Percentiles rank a stretch among this genome's conserved stretches.
These are phyloP conservation scores for Tachypleus tridentatus DNA, from an alignment of 1,140 invertebrate genomes.

Conservation along the genomic window DNA sequence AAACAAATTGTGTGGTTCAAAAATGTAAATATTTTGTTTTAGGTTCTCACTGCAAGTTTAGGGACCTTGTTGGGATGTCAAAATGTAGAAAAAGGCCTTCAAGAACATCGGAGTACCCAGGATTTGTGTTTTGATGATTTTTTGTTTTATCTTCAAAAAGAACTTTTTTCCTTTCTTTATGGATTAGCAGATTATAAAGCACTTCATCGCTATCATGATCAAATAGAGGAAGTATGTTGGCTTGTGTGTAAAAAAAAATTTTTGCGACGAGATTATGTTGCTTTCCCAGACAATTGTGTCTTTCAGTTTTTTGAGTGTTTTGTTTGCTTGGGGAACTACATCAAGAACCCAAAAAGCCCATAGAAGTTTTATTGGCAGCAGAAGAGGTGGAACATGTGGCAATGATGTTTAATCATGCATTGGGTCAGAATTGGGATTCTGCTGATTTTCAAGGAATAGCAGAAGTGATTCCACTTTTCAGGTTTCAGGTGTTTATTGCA, in stretches of 20 bases:
- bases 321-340: constrained; percentile 55
- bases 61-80: constrained; percentile 55
- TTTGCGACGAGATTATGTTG: constrained; percentile 41
- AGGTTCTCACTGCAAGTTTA: constrained; percentile 60
- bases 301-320: constrained; percentile 65
- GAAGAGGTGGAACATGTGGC: constrained; percentile 50
- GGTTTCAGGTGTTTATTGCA: constrained; percentile 54
- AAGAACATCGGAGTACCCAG: constrained; percentile 53
- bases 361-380: constrained; percentile 27
- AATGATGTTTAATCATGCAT: constrained; percentile 48
- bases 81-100: constrained; percentile 59
- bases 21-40: constrained; percentile 20
- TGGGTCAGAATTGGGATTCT: constrained; percentile 50
- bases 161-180: constrained; percentile 51
- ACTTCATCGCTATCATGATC: constrained; percentile 35
- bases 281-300: constrained; percentile 49
- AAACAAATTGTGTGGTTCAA: too few species aligned
- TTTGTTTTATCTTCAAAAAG: constrained; percentile 56
- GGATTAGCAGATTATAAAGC: constrained; percentile 41
- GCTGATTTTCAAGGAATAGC: constrained; percentile 50
- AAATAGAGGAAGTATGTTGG: constrained; percentile 60
- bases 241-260: constrained; percentile 53
- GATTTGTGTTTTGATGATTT: constrained; percentile 57
- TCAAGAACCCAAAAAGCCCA: constrained; percentile 23
- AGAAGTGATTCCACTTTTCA: constrained; percentile 45